Conservation (phyloP, 2,888 invertebrate species). For the Dysmachus trigonus region DNA sequence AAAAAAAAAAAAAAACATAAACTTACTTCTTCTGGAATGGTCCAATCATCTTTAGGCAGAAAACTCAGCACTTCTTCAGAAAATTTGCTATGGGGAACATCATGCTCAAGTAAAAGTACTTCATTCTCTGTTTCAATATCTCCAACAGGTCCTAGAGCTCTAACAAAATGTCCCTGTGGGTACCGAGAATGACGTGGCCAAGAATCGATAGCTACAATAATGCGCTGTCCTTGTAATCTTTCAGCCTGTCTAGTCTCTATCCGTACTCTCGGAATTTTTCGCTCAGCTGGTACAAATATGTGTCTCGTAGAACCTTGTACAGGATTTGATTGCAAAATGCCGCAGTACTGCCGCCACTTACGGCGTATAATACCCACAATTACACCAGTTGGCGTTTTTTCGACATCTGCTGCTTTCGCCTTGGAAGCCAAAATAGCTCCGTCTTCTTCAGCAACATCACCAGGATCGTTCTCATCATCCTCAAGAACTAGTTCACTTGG, state of each 20-base stretch:
- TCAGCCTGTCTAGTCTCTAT: constrained; percentile 95
- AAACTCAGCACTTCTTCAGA: constrained; percentile 93
- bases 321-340: constrained; percentile 84
- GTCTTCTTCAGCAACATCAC: constrained; percentile 73
- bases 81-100: constrained; percentile 95
- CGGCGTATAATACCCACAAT: constrained; percentile 95
- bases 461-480: constrained; percentile 76
- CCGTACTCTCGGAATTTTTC: constrained; percentile 91
- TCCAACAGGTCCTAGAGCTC: constrained; percentile 90
- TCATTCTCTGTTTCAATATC: constrained; percentile 97
- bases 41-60: constrained; percentile 89
- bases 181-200: constrained; percentile 95
- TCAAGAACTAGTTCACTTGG: constrained; percentile 87
- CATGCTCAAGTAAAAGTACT: constrained; percentile 93
- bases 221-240: constrained; percentile 80
- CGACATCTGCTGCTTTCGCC: constrained; percentile 57
- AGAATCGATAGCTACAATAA: constrained; percentile 94
- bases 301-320: constrained; percentile 78
- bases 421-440: constrained; percentile 61
- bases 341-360: constrained; percentile 98
- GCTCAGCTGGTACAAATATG: constrained; percentile 93
- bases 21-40: constrained; percentile 80
- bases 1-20: too few relatives aligned
- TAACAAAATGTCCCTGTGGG: constrained; percentile 95
- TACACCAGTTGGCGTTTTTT: constrained; percentile 74